A percentile compares a stretch with the other conserved stretches of the same genome.
Conservation (phyloP, 2,113 vertebrate species). For the Nycticebus coucang region DNA sequence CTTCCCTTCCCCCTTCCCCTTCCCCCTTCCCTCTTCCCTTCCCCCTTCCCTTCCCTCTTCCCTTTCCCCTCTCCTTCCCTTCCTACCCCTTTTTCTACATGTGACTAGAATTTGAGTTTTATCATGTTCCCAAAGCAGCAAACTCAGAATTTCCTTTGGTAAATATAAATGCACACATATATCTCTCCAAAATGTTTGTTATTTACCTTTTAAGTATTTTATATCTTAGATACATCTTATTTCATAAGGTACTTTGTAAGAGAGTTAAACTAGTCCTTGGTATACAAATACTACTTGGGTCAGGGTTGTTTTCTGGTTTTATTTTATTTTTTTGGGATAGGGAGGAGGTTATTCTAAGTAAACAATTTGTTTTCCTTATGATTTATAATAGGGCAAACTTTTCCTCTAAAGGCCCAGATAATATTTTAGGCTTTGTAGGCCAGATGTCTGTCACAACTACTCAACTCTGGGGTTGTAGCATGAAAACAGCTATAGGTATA, state of each 20-base stretch:
- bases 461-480: neutral
- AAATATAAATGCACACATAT: too few relatives aligned
- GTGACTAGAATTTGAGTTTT: neutral
- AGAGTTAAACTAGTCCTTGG: neutral
- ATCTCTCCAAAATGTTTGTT: neutral
- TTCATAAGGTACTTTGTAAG: constrained; percentile 34
- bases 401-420: neutral
- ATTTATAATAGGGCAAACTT: constrained; percentile 9
- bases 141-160: constrained; percentile 30
- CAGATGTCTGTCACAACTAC: neutral
- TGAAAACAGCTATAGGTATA: neutral
- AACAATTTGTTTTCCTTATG: neutral
- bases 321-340: neutral
- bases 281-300: neutral
- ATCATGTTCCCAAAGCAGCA: neutral
- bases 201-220: constrained; percentile 36
- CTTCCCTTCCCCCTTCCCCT: too few relatives aligned
- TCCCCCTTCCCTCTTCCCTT: too few relatives aligned
- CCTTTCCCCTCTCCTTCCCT: too few relatives aligned
- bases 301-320: neutral
- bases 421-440: neutral
- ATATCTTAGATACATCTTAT: neutral
- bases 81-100: too few relatives aligned
- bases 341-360: constrained; percentile 23
- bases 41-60: too few relatives aligned